These are phyloP conservation scores for Sarcophaga carnaria DNA, from an alignment of 2,888 invertebrate species.

Conservation along the genomic window DNA sequence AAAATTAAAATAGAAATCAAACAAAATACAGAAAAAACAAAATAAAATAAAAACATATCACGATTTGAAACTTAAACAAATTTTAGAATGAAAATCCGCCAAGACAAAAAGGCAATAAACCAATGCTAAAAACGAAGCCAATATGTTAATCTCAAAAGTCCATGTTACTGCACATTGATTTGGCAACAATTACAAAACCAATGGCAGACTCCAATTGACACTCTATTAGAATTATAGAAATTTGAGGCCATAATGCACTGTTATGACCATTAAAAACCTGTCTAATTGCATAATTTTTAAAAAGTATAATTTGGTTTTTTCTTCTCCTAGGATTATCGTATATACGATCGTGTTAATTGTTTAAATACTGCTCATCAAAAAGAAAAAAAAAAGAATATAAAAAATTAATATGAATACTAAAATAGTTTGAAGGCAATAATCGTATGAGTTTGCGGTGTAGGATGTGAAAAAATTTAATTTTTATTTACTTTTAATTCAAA, in stretches of 20 bases:
- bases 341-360: too few species aligned
- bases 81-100: constrained; percentile 56
- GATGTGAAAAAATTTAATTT: too few species aligned
- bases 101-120: neutral
- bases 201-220: neutral
- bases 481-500: too few species aligned
- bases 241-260: neutral
- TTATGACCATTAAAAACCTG: neutral
- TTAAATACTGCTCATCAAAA: too few species aligned
- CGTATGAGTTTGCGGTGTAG: too few species aligned
- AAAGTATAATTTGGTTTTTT: too few species aligned
- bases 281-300: neutral
- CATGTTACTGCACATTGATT: constrained; percentile 8
- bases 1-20: neutral
- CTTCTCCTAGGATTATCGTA: too few species aligned
- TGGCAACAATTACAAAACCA: neutral
- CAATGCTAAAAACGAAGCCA: neutral
- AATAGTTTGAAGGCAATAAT: too few species aligned
- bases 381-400: too few species aligned
- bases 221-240: neutral
- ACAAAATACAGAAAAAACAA: neutral
- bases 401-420: too few species aligned
- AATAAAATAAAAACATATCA: neutral
- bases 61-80: constrained; percentile 25
- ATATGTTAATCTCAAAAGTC: constrained; percentile 21